Evolutionary conservation across 2,888 invertebrate genomes (phyloP), one percentile per base, ranked within the genome.

Genomic region (Cantharis flavilabris): DNA sequence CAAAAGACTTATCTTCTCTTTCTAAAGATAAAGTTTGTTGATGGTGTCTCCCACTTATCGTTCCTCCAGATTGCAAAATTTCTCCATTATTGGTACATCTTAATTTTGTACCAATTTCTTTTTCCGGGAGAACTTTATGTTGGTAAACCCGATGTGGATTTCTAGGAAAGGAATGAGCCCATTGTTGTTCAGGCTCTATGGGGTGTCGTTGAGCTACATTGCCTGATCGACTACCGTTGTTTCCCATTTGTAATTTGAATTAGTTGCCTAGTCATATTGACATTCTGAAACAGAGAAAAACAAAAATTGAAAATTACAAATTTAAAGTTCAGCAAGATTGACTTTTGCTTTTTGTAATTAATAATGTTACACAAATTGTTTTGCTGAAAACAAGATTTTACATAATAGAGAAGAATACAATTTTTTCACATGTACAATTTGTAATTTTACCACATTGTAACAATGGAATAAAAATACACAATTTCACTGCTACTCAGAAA

Each of bases 81-180:
- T 93, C 93, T 71, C 96, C 96, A 88, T 96, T 96, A 87, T 95
- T 93, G 3, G 96, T 96, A 76, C 93, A 92, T 79, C 95, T 92
- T 73, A 96, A 89, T 80, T 92, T 91, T 81, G 93, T 93, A 10
- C 84, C 82, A 2, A 85, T 82, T 76, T 92, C 92, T 83, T 91
- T 91, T 78, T 93, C 92, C 9, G 95, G 95, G 30, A 95, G 89
- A 75, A 95, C 95, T 82, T 87, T 88, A 49, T 84, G 82, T 71
- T 86, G 86, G 65, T 82, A 82, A 62, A 82, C 79, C 14, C 81
- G 77, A 26, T 81, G 80, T 18, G 84, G 83, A 74, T 84, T 83
- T 81, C 84, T 83, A 26, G 86, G 86, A 77, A 86, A 86, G 13
- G 87, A 87, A 80, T 86, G 84, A n/a, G 83, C 82, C 85, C 86